These are phyloP conservation scores for Nemotelus nigrinus DNA, from an alignment of 2,888 invertebrate genomes.

Conservation along the genomic window DNA sequence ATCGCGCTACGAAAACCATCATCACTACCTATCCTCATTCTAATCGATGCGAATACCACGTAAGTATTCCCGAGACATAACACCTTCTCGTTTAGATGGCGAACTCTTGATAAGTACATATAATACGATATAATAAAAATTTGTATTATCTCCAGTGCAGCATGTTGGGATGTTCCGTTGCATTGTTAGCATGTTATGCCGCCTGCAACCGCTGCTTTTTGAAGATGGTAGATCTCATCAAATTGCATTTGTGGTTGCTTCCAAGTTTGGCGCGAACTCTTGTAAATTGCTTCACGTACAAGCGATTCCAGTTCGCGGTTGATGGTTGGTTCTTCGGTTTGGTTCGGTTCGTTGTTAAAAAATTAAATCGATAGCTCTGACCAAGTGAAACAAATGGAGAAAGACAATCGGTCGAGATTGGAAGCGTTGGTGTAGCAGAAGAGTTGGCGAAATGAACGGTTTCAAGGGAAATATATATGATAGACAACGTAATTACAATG, in stretches of 20 bases:
- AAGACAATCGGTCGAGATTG: constrained; percentile 28
- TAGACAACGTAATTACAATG: no score
- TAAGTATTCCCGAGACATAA: neutral
- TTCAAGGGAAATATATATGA: neutral
- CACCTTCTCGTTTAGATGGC: neutral
- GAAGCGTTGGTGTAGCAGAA: neutral
- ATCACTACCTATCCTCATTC: no score
- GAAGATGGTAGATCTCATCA: constrained; percentile 4
- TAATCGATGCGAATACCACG: no score
- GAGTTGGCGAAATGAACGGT: neutral
- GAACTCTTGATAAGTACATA: neutral
- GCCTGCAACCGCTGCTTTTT: neutral
- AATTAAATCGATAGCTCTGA: constrained; percentile 50
- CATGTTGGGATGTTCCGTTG: constrained; percentile 17
- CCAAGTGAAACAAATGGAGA: constrained; percentile 43
- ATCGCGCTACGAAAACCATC: no score
- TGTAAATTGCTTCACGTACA: constrained; percentile 51
- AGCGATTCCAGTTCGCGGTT: constrained; percentile 46
- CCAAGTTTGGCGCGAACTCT: constrained; percentile 39
- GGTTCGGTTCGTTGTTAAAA: constrained; percentile 37
- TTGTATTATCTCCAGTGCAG: neutral
- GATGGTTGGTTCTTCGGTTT: neutral
- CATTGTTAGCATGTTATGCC: constrained; percentile 12
- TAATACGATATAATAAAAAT: neutral
- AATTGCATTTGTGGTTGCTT: constrained; percentile 19